Base-by-base conservation (phyloP, 2,113 vertebrate species). In the Menidia beryllina region DNA sequence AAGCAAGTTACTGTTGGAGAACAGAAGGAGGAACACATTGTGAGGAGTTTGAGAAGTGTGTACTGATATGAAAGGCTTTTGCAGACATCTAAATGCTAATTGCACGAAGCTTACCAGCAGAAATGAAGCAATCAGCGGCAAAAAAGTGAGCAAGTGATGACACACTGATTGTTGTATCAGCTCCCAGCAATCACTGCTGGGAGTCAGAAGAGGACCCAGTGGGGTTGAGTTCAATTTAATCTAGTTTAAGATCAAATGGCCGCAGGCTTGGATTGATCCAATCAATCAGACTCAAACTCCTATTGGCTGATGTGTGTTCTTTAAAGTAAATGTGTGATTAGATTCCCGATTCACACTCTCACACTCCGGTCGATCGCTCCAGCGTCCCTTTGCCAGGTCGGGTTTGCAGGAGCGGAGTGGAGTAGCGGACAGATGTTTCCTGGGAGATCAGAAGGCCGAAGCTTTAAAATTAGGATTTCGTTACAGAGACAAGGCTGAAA, bases 81-180 rank as follows among this genome's bases (percentile, higher is more conserved):
- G 9, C 12, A 20, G 20, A 1, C 54, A 21, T 26, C 38, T 65
- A 39, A 69, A 65, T 39, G 38, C 38, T 39, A 3, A 39, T 10
- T 8, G 20, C 53, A 51, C 64, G 36, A 17, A 54, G 5, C 36
- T 56, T 19, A 27, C 39, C 36, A 12, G 11, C 48, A 26, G 65
- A 12, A 20, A 68, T 41, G 36, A 24, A 49, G 30, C 48, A 50
- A 65, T 25, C 50, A 67, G 20, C 41, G 48, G 11, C 47, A 39
- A 55, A 60, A 34, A 63, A 38, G 25, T 5, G 0, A 49, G 15
- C 20, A 19, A 12, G 52, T 26, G 68, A 60, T 64, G 27, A 69
- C 41, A 58, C 25, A 62, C 11, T 81, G 12, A 19, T 63, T 52
- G 57, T 77, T 77, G n/a, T 38, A 1, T 63, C 67, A 62, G 60